A percentile compares a stretch with the other conserved stretches of the same genome.
These are phyloP conservation scores for Orchesella flavescens DNA, from an alignment of 2,888 invertebrate species.

Conservation along the genomic window DNA sequence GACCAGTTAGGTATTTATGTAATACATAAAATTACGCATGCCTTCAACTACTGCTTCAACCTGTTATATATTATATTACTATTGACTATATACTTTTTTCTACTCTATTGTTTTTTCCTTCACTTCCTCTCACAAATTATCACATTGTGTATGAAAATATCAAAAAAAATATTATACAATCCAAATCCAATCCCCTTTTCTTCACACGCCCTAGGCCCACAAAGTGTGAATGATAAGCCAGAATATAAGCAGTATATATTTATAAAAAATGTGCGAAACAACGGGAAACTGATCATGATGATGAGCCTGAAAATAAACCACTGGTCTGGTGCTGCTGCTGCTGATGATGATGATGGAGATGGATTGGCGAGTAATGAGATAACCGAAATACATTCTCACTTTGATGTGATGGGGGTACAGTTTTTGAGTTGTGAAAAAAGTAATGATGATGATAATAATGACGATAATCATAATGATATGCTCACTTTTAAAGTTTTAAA, in stretches of 20 bases:
- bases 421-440: neutral
- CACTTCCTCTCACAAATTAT: constrained; percentile 25
- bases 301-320: constrained; percentile 3
- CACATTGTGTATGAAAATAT: constrained; percentile 20
- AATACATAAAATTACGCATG: neutral
- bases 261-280: neutral
- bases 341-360: too few species aligned
- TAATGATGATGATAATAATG: neutral
- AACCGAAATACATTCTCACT: constrained; percentile 5
- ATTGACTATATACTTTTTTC: too few species aligned
- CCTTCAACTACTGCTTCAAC: too few species aligned
- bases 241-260: neutral
- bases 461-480: neutral
- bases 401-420: neutral
- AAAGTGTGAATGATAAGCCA: constrained; percentile 39
- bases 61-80: too few species aligned
- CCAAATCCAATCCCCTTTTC: constrained; percentile 12
- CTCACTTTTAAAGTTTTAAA: neutral
- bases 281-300: neutral
- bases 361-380: neutral
- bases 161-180: neutral
- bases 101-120: constrained; percentile 6
- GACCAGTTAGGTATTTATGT: constrained; percentile 21
- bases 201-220: constrained; percentile 51
- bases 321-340: too few species aligned